phyloP scores from a whole-genome alignment of 2,113 vertebrate species.

The Hippocampus mohnikei region DNA sequence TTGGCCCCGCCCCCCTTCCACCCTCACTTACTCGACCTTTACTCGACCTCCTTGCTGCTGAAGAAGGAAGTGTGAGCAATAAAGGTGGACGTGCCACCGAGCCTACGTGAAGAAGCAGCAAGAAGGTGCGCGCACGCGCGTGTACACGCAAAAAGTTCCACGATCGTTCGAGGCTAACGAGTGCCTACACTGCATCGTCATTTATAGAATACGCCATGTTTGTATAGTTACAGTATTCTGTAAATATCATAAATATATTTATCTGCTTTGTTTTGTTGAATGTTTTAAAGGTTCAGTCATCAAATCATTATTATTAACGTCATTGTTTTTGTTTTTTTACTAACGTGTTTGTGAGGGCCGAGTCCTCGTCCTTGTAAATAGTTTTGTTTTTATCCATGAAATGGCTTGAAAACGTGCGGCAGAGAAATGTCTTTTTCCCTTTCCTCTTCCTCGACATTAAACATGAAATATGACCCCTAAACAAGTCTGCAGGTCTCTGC shows the following conservation, averaged over 20 bases:
- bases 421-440: slow-evolving; percentile 37
- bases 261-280: slow-evolving; percentile 69
- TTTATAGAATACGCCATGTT: slow-evolving; percentile 78
- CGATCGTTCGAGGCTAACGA: slow-evolving; percentile 56
- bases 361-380: slow-evolving; percentile 69
- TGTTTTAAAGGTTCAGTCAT: slow-evolving; percentile 70
- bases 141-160: neutral
- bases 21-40: neutral
- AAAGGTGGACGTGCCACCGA: slow-evolving; percentile 23
- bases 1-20: neutral
- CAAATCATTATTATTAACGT: slow-evolving; percentile 40
- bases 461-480: slow-evolving; percentile 40
- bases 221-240: slow-evolving; percentile 95
- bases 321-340: slow-evolving; percentile 55
- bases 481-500: slow-evolving; percentile 1
- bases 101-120: slow-evolving; percentile 27
- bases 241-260: slow-evolving; percentile 87
- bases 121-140: neutral
- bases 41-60: slow-evolving; percentile 8
- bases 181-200: slow-evolving; percentile 82
- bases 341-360: slow-evolving; percentile 53
- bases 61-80: slow-evolving; percentile 28
- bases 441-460: slow-evolving; percentile 56
- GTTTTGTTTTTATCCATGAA: slow-evolving; percentile 60
- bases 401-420: slow-evolving; percentile 58